Base-by-base conservation (phyloP, 2,113 vertebrate genomes). In the Mirounga angustirostris region DNA sequence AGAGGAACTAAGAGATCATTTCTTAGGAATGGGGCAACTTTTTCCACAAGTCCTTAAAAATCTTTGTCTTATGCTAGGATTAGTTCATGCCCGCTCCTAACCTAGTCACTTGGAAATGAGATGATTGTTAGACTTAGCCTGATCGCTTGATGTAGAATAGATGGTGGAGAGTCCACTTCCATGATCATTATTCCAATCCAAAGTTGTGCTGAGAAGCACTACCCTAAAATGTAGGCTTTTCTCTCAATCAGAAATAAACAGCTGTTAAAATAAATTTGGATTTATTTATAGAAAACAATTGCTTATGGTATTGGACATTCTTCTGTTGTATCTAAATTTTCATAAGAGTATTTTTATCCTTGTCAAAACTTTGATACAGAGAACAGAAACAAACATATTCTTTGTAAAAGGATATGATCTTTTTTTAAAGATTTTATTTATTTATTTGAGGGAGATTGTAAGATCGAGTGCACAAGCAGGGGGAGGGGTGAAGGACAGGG, bases 301-400 rank as follows among this genome's bases (percentile, higher is more conserved):
- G n/a, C 59, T 90, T 65, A 40, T 67, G 58, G 6, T 52, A 69
- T 54, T 28, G 30, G 24, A 36, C 22, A 83, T 61, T 91, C 28
- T 81, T 94, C 54, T 83, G 33, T 59, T 91, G 5, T 92, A 43
- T 16, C n/a, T 94, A 88, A 87, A 69, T 95, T 93, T 90, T n/a
- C 54, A n/a, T 73, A 88, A 59, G 33, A 82, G 36, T 95, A n/a
- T 74, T 83, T 87, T 89, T 52, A 94, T 80, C 69, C 59, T 74
- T 74, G 15, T 82, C 56, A 89, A 89, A 79, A 69, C 3, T 67
- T 65, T 79, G 11, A 71, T 50, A 30, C 43, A 79, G 46, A 79
- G 40, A 95, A 67, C 50, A 90, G 87, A 95, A 96, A 30, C 4
- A 67, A 84, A 93, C 12, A 16, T 79, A 85, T 43, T 89, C 36